Evolutionary conservation across 2,888 invertebrate genomes (phyloP).

Genomic region (Drosophila flavopinicola): DNA sequence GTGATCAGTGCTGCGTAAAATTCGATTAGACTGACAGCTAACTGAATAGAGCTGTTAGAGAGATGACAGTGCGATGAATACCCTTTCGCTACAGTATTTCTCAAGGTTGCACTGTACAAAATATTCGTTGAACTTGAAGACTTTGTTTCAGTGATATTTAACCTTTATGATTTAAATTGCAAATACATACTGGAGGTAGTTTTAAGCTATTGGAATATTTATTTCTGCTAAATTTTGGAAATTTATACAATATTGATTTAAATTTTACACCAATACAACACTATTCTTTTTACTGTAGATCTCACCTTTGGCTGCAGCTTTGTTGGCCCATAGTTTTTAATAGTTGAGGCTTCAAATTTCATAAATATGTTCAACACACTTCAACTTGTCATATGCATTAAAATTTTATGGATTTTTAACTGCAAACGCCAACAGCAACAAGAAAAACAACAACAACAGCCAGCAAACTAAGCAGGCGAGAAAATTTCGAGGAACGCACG

Average conservation of each 20-base stretch:
- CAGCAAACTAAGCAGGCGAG: slow-evolving; percentile 31
- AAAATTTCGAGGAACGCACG: slow-evolving; percentile 70
- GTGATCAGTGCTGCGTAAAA: slow-evolving; percentile 54
- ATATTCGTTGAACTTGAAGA: too few species aligned
- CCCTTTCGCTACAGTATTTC: background rate
- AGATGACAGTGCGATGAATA: background rate
- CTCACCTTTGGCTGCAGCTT: background rate
- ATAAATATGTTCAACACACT: slow-evolving; percentile 50
- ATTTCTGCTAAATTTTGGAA: too few species aligned
- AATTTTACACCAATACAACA: too few species aligned
- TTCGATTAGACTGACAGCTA: slow-evolving; percentile 45
- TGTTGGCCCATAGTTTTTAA: slow-evolving; percentile 14
- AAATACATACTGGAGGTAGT: too few species aligned
- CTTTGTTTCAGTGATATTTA: too few species aligned
- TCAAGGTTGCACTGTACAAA: too few species aligned
- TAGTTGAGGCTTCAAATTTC: slow-evolving; percentile 56
- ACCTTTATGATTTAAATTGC: too few species aligned
- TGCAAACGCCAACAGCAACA: slow-evolving; percentile 53
- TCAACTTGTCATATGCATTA: slow-evolving; percentile 63
- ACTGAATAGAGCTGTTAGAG: slow-evolving; percentile 43
- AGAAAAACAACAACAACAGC: slow-evolving; percentile 2
- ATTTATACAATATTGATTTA: too few species aligned
- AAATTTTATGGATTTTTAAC: slow-evolving; percentile 62
- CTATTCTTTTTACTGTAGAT: too few species aligned
- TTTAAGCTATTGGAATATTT: too few species aligned